phyloP scores from a whole-genome alignment of 53 echinoderm and acorn worm genomes.

The Holothuria leucospilota region DNA sequence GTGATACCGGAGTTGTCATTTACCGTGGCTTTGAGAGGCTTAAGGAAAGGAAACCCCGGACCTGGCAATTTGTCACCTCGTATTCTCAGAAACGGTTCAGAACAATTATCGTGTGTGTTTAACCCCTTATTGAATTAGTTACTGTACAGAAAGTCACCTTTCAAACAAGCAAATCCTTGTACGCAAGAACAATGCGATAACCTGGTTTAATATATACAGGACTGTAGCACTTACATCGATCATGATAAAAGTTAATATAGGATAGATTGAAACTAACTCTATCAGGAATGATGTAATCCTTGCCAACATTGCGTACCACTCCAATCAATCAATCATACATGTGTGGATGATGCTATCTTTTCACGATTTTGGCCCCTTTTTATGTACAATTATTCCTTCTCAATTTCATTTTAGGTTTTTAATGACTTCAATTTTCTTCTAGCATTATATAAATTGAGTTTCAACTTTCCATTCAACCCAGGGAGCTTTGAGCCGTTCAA shows the following conservation, averaged over 20 bases:
- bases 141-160: neutral
- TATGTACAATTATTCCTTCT: conserved; percentile 26
- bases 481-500: too few species aligned
- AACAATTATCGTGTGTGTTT: conserved; percentile 23
- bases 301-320: too few species aligned
- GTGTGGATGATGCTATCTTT: too few species aligned
- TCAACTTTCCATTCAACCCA: neutral
- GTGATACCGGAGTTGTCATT: too few species aligned
- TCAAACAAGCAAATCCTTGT: too few species aligned
- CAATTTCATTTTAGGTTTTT: conserved; percentile 18
- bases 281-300: too few species aligned
- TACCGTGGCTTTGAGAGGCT: neutral
- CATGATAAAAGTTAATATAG: too few species aligned
- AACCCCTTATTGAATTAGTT: conserved; percentile 26
- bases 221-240: too few species aligned
- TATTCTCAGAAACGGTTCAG: conserved; percentile 14
- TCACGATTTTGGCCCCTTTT: conserved; percentile 9
- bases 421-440: conserved; percentile 1
- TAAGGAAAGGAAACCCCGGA: conserved; percentile 15
- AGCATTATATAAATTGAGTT: conserved; percentile 10
- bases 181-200: too few species aligned
- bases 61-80: conserved; percentile 34
- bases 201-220: too few species aligned
- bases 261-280: too few species aligned
- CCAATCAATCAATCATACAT: too few species aligned